A percentile compares a stretch with the other conserved stretches of the same genome.
phyloP scores from a whole-genome alignment of 2,888 invertebrate genomes.

The Cepaea hortensis region DNA sequence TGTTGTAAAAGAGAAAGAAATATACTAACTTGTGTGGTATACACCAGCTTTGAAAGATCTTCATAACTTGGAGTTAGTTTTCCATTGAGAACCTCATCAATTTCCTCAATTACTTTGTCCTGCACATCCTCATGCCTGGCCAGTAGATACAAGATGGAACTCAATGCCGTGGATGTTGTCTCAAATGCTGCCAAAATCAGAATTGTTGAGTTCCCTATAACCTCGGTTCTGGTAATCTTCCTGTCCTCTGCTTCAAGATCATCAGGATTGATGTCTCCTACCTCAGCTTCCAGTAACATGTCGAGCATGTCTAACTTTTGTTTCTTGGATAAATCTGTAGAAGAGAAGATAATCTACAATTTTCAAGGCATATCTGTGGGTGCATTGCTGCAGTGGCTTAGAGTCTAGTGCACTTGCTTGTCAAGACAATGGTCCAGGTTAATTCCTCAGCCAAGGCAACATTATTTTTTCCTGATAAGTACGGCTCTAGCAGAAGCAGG shows the following conservation, averaged over 20 bases:
- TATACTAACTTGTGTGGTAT: constrained; percentile 33
- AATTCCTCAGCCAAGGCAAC: no score
- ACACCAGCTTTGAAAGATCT: constrained; percentile 32
- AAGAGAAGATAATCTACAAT: background rate
- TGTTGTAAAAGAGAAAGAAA: background rate
- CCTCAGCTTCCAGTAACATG: constrained; percentile 38
- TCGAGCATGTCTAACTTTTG: constrained; percentile 34
- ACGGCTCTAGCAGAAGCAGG: no score
- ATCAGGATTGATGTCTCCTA: background rate
- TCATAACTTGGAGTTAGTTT: constrained; percentile 31
- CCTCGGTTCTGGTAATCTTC: constrained; percentile 32
- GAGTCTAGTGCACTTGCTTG: no score
- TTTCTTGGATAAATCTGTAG: constrained; percentile 14
- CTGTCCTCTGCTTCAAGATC: constrained; percentile 24
- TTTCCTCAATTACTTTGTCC: constrained; percentile 41
- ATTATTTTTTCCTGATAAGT: no score
- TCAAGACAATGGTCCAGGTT: no score
- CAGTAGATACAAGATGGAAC: constrained; percentile 36
- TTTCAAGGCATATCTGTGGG: background rate
- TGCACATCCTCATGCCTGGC: constrained; percentile 40
- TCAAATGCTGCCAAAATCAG: constrained; percentile 41
- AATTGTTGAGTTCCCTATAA: constrained; percentile 39
- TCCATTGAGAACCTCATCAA: constrained; percentile 35
- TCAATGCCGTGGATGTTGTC: constrained; percentile 40
- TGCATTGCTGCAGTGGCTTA: background rate